Evolutionary conservation across 2,888 invertebrate species (phyloP), one percentile per base, ranked within the genome.

Genomic region (Ectropis crepuscularia): DNA sequence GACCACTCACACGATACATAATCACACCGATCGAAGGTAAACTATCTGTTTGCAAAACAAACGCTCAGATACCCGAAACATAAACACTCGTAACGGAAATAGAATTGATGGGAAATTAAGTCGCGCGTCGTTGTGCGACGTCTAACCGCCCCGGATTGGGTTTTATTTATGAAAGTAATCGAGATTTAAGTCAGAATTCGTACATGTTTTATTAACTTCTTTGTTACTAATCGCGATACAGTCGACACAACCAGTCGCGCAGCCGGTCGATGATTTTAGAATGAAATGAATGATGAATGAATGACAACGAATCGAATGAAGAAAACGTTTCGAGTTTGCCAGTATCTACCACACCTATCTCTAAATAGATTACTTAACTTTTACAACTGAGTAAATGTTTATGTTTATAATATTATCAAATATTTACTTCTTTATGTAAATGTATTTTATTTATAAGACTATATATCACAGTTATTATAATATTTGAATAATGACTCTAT

Each of bases 41-140:
- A 79, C 83, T 84, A 73, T 81, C 77, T 85, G 87, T 89, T 90
- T 87, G 86, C 88, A 85, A 89, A 89, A 90, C 88, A 89, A 89
- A 90, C 86, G 81, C 79, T 69, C 75, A 86, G 84, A 82, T 88
- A 87, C 85, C 86, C 83, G 79, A 84, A 89, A 90, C 87, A 87
- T 87, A 90, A 89, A 90, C 89, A 87, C 81, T 72, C 69, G 72
- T 72, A 41, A 78, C 84, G 83, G 82, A 81, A 84, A 76, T 68
- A 68, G 68, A 77, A 72, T 51, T 47, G 48, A 53, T 11, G 54
- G 42, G 53, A 60, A 59, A 45, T 57, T 60, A 69, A 58, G 63
- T 68, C 63, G 41, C 38, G 47, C 58, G 61, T 59, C 65, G 63
- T n/a, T 39, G 57, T 57, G 11, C 60, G 65, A 58, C 67, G 53